Evolutionary conservation across 92 coral and sea anemone genomes (phyloP).

Genomic region (Phenganax marumi): DNA sequence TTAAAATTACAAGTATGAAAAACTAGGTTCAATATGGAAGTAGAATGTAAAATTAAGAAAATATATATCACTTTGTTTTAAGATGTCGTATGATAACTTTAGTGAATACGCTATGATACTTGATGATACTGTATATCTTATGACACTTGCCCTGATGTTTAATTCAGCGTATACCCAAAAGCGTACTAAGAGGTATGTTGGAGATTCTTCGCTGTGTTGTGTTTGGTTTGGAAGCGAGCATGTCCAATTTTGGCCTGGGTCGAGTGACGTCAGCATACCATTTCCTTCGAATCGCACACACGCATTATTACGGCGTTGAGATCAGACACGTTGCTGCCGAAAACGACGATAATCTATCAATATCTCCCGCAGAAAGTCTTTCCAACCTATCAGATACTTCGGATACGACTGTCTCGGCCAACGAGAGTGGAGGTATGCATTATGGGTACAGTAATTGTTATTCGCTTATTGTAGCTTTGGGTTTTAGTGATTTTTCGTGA

Average conservation of each 20-base stretch:
- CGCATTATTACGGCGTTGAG: constrained; percentile 86
- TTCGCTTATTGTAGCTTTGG: not conserved
- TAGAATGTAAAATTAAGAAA: too few species aligned
- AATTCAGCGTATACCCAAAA: constrained; percentile 72
- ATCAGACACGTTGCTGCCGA: constrained; percentile 71
- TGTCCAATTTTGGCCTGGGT: constrained; percentile 75
- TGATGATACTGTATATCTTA: too few species aligned
- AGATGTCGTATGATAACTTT: too few species aligned
- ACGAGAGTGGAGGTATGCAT: constrained; percentile 31
- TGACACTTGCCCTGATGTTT: not conserved
- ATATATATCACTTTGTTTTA: too few species aligned
- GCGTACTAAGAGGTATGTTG: constrained; percentile 80
- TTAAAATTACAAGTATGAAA: too few species aligned
- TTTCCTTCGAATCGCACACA: constrained; percentile 88
- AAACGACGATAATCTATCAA: constrained; percentile 70
- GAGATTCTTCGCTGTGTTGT: constrained; percentile 76
- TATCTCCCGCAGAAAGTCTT: constrained; percentile 75
- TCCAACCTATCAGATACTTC: constrained; percentile 82
- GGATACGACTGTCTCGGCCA: constrained; percentile 42
- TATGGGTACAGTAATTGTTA: not conserved
- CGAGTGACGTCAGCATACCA: constrained; percentile 95
- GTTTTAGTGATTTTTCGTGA: too few species aligned
- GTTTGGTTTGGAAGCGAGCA: constrained; percentile 74
- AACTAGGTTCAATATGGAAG: too few species aligned
- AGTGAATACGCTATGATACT: not conserved